A percentile compares a stretch with the other conserved stretches of the same genome.
phyloP scores from a whole-genome alignment of 2,113 vertebrate genomes.

The Dendropsophus ebraccatus region DNA sequence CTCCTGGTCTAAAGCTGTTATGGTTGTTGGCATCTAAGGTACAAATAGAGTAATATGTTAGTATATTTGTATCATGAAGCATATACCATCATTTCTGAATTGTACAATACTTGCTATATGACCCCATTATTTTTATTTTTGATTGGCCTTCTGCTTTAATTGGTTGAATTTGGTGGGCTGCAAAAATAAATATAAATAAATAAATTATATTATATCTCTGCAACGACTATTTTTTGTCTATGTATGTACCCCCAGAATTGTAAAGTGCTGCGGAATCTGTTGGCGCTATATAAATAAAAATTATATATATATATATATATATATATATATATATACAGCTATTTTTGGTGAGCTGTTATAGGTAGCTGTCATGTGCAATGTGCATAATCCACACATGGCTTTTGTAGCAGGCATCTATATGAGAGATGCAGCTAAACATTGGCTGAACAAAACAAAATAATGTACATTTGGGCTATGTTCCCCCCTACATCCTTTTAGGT shows the following conservation, averaged over 20 bases:
- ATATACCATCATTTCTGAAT: not conserved
- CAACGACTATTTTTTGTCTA: too few species aligned
- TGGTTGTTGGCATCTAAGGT: not conserved
- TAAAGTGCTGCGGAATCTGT: too few species aligned
- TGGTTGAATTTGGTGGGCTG: too few species aligned
- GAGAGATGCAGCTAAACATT: not conserved
- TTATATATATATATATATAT: too few species aligned
- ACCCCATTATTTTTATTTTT: not conserved
- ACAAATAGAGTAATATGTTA: not conserved
- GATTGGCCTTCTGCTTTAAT: too few species aligned
- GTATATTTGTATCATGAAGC: not conserved
- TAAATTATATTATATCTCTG: too few species aligned
- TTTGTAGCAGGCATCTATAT: not conserved
- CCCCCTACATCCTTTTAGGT: too few species aligned
- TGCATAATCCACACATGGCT: not conserved
- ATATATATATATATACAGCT: too few species aligned
- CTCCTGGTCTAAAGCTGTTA: not conserved
- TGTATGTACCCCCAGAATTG: too few species aligned
- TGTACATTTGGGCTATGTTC: too few species aligned
- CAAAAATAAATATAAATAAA: too few species aligned
- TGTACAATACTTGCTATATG: not conserved
- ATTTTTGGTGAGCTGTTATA: not conserved
- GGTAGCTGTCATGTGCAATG: not conserved
- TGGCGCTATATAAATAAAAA: too few species aligned
- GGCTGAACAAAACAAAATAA: not conserved